A percentile compares a stretch with the other conserved stretches of the same genome.
Conservation (phyloP, 2,113 vertebrate genomes). For the Arizona elegans region DNA sequence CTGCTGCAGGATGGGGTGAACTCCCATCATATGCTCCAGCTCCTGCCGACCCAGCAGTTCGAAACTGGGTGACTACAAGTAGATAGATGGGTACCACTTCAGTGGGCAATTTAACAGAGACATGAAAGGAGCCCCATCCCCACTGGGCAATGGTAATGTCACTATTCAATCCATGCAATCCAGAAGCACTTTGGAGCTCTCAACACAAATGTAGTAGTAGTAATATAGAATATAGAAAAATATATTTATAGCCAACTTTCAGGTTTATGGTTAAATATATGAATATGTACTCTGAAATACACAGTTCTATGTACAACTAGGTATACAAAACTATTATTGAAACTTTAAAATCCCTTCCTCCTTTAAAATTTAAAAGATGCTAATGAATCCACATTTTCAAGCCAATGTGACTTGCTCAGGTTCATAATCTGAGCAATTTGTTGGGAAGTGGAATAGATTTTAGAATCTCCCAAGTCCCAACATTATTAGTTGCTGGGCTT, state of each 20-base stretch:
- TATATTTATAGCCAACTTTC: background rate
- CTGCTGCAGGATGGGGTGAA: background rate
- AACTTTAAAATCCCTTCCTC: background rate
- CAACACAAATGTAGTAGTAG: background rate
- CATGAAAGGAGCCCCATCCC: background rate
- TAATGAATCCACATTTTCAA: background rate
- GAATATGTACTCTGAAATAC: background rate
- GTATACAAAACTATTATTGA: rapidly evolving
- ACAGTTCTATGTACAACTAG: background rate
- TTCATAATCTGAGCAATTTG: constrained; percentile 22
- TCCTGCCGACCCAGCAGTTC: background rate
- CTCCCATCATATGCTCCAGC: background rate
- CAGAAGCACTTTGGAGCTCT: background rate
- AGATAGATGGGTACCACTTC: background rate
- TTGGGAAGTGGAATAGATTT: constrained; percentile 8
- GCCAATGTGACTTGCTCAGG: constrained; percentile 25
- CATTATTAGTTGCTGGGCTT: background rate
- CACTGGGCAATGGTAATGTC: background rate
- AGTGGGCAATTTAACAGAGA: background rate
- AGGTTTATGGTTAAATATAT: background rate
- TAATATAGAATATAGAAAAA: background rate
- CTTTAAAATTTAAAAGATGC: background rate
- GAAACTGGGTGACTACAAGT: background rate
- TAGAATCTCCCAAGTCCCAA: constrained; percentile 28
- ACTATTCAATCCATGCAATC: background rate